phyloP scores from a whole-genome alignment of 1,140 invertebrate species.

The Drosophila navojoa region DNA sequence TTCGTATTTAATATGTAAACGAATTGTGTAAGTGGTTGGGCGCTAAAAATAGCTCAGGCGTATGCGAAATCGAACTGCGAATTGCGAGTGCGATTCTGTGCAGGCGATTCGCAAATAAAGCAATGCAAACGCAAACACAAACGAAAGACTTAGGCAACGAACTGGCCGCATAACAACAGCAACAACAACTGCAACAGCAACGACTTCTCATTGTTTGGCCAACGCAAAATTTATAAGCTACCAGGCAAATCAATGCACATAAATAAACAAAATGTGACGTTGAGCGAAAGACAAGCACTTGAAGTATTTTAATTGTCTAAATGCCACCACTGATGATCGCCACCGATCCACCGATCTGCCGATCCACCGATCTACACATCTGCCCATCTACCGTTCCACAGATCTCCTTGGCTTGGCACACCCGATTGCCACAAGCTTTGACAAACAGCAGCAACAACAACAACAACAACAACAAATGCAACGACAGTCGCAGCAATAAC shows the following conservation, averaged over 20 bases:
- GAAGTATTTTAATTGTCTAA: constrained; percentile 84
- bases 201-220: constrained; percentile 61
- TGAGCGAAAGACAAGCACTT: constrained; percentile 82
- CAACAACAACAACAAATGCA: constrained; percentile 21
- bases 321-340: constrained; percentile 75
- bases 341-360: constrained; percentile 35
- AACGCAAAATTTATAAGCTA: constrained; percentile 77
- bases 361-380: constrained; percentile 7
- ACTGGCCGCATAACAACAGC: constrained; percentile 33
- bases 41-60: constrained; percentile 66
- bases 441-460: constrained; percentile 39
- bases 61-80: constrained; percentile 23
- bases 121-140: constrained; percentile 54
- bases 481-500: constrained; percentile 25
- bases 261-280: constrained; percentile 81
- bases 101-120: constrained; percentile 56
- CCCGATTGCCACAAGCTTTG: constrained; percentile 11
- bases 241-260: constrained; percentile 78
- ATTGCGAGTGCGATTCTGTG: constrained; percentile 29
- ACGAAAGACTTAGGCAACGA: constrained; percentile 69
- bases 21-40: constrained; percentile 69
- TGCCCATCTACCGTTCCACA: neutral
- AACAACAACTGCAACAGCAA: constrained; percentile 10
- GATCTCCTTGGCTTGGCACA: constrained; percentile 1
- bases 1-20: constrained; percentile 73